phyloP scores from a whole-genome alignment of 2,888 invertebrate species.

The Frankliniella fusca region DNA sequence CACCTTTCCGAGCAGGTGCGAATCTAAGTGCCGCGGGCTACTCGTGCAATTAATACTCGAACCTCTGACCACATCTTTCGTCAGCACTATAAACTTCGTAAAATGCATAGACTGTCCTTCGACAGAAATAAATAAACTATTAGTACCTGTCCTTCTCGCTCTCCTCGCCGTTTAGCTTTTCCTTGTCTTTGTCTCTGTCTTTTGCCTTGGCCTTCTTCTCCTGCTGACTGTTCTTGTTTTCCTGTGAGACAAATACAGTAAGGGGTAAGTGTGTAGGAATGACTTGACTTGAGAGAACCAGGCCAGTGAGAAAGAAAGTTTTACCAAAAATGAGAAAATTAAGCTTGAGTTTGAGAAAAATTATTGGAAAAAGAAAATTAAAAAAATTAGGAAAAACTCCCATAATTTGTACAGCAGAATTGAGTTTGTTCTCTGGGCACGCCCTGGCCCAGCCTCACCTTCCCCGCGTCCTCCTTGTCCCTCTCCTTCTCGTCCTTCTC shows the following conservation, averaged over 20 bases:
- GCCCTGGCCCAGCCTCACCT: background rate
- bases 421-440: too few species aligned
- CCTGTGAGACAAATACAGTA: background rate
- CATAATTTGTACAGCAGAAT: too few species aligned
- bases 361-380: too few species aligned
- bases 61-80: background rate
- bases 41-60: background rate
- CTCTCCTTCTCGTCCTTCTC: slow-evolving; percentile 31
- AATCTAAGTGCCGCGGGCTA: slow-evolving; percentile 7
- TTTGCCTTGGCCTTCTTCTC: slow-evolving; percentile 23
- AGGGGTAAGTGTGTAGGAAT: too few species aligned
- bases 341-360: too few species aligned
- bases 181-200: slow-evolving; percentile 26
- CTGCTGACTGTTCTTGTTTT: background rate
- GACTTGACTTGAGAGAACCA: too few species aligned
- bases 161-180: slow-evolving; percentile 6
- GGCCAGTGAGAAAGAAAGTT: too few species aligned
- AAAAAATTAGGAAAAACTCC: too few species aligned
- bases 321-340: too few species aligned
- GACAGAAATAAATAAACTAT: background rate
- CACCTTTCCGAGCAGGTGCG: background rate
- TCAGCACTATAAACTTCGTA: background rate
- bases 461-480: slow-evolving; percentile 34
- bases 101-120: too few species aligned
- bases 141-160: slow-evolving; percentile 27